Conservation (phyloP, 2,888 invertebrate genomes). For the Portevinia maculata region DNA sequence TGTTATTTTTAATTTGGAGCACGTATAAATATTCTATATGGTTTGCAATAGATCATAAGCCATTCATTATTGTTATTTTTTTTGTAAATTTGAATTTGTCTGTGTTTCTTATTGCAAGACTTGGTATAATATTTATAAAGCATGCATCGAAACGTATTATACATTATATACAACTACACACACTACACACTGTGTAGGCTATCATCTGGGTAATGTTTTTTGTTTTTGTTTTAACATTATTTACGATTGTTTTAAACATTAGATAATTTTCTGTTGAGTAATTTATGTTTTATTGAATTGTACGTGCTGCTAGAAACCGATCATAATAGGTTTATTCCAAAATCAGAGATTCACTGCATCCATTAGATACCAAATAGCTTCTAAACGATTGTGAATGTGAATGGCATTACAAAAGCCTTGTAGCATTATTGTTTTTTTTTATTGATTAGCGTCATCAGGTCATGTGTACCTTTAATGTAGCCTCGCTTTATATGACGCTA, state of each 20-base stretch:
- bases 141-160: slow-evolving; percentile 18
- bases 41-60: neutral
- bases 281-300: slow-evolving; percentile 19
- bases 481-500: slow-evolving; percentile 34
- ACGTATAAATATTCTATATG: neutral
- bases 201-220: slow-evolving; percentile 39
- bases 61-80: neutral
- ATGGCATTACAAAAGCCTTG: slow-evolving; percentile 30
- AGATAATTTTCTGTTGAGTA: slow-evolving; percentile 20
- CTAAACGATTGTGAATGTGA: slow-evolving; percentile 28
- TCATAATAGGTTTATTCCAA: slow-evolving; percentile 14
- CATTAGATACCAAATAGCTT: slow-evolving; percentile 17
- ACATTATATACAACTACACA: slow-evolving; percentile 23
- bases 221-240: slow-evolving; percentile 25
- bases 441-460: slow-evolving; percentile 32
- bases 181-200: slow-evolving; percentile 12
- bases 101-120: neutral
- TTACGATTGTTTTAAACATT: slow-evolving; percentile 39
- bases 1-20: neutral
- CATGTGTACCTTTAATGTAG: slow-evolving; percentile 38
- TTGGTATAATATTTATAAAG: slow-evolving; percentile 10
- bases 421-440: slow-evolving; percentile 5
- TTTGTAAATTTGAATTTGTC: neutral
- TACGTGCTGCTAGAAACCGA: slow-evolving; percentile 23
- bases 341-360: slow-evolving; percentile 31